Evolutionary conservation across 1,140 invertebrate species (phyloP).

Genomic region (Hylaeus volcanicus): DNA sequence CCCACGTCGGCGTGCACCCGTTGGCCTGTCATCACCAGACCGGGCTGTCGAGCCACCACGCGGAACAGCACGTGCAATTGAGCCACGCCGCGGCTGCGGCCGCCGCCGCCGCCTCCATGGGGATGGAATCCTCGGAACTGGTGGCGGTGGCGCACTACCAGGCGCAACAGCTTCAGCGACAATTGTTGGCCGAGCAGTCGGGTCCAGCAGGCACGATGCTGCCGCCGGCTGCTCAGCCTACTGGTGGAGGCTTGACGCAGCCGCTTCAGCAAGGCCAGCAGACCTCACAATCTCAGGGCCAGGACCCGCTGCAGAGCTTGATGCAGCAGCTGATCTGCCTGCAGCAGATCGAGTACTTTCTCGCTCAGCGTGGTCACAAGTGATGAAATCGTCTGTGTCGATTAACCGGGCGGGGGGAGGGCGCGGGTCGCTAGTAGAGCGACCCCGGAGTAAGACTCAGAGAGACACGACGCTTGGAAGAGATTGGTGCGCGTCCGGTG

Average conservation of each 20-base stretch:
- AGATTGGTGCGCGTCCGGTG: constrained; percentile 28
- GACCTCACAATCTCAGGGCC: constrained; percentile 61
- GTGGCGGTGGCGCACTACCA: constrained; percentile 65
- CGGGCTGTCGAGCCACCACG: constrained; percentile 52
- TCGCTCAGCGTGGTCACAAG: constrained; percentile 75
- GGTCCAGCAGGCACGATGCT: constrained; percentile 54
- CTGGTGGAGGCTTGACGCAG: constrained; percentile 71
- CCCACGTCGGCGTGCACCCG: constrained; percentile 67
- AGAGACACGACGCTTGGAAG: constrained; percentile 21
- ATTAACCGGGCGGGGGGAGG: background rate
- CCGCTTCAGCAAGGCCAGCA: constrained; percentile 70
- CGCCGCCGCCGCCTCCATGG: constrained; percentile 59
- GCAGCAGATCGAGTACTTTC: constrained; percentile 75
- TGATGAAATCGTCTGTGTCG: constrained; percentile 44
- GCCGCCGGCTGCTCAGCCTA: constrained; percentile 66
- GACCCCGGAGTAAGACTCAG: background rate
- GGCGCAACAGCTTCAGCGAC: constrained; percentile 67
- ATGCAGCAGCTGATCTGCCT: constrained; percentile 76
- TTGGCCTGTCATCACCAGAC: constrained; percentile 64
- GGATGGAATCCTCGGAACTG: constrained; percentile 64
- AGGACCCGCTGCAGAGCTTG: constrained; percentile 77
- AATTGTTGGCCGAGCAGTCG: constrained; percentile 64
- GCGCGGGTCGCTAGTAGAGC: too few species aligned
- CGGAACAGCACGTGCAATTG: constrained; percentile 67
- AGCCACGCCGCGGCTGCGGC: constrained; percentile 61